These are phyloP conservation scores for Trichosurus vulpecula DNA, from an alignment of 2,797 vertebrate genomes.

Conservation along the genomic window DNA sequence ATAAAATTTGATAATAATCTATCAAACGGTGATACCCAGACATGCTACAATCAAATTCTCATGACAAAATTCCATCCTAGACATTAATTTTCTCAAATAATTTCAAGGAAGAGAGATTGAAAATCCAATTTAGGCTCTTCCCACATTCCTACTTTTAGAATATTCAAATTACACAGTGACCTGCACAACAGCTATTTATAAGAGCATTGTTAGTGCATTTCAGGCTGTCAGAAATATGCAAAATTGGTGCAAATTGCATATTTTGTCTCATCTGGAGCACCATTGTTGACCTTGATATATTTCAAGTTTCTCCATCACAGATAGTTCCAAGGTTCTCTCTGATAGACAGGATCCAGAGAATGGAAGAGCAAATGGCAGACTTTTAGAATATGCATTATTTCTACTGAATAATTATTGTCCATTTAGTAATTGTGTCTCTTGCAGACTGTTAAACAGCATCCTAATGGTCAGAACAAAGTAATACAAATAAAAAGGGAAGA, in stretches of 20 bases:
- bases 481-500: accelerated
- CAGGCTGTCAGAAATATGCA: background rate
- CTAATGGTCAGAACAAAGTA: accelerated
- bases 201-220: accelerated
- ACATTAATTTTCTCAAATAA: background rate
- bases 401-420: background rate
- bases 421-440: background rate
- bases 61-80: too few species aligned
- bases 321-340: background rate
- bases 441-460: too few species aligned
- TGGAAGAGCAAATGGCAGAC: background rate
- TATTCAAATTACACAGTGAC: background rate
- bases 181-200: background rate
- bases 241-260: background rate
- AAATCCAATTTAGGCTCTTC: background rate
- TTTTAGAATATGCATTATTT: background rate
- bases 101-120: background rate
- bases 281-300: background rate
- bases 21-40: background rate
- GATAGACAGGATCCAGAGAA: background rate
- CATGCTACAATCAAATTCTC: background rate
- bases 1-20: background rate
- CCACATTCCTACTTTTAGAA: background rate
- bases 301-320: background rate
- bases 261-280: background rate